A percentile compares a stretch with the other conserved stretches of the same genome.
phyloP scores from a whole-genome alignment of 2,113 vertebrate genomes.

The Erythrocercus mccallii region DNA sequence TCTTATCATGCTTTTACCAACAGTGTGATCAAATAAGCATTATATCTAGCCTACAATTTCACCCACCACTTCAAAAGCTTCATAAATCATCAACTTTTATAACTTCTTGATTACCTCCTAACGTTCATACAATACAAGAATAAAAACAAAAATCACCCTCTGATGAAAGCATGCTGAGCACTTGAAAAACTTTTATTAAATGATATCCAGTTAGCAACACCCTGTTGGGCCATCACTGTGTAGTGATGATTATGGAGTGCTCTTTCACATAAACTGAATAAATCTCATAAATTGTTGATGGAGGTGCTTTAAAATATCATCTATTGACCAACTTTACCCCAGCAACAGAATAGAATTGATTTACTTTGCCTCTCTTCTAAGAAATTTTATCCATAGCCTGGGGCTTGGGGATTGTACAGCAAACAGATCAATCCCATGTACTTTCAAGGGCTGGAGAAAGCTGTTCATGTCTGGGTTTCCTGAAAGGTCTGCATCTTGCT shows the following conservation, averaged over 20 bases:
- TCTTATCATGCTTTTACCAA: slow-evolving; percentile 58
- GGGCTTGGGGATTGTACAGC: slow-evolving; percentile 8
- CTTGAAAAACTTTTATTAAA: slow-evolving; percentile 72
- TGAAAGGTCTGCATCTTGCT: not conserved
- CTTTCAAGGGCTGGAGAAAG: slow-evolving; percentile 15
- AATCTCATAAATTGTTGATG: slow-evolving; percentile 68
- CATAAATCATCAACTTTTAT: slow-evolving; percentile 71
- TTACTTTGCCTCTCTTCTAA: slow-evolving; percentile 39
- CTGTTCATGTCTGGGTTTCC: not conserved
- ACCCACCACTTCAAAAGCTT: slow-evolving; percentile 61
- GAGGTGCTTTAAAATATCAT: slow-evolving; percentile 52
- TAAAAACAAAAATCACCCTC: slow-evolving; percentile 70
- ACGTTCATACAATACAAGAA: slow-evolving; percentile 62
- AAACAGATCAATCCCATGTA: slow-evolving; percentile 41
- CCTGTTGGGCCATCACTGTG: slow-evolving; percentile 64
- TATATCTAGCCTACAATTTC: slow-evolving; percentile 46
- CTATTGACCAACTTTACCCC: slow-evolving; percentile 54
- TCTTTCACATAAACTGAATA: slow-evolving; percentile 67
- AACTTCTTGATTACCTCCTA: slow-evolving; percentile 72
- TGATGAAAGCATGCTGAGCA: slow-evolving; percentile 69
- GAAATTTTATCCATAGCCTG: slow-evolving; percentile 46
- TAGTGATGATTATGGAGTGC: slow-evolving; percentile 66
- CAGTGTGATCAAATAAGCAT: slow-evolving; percentile 50
- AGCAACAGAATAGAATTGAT: slow-evolving; percentile 58
- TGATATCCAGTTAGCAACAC: slow-evolving; percentile 68